Conservation (phyloP, 1,140 invertebrate genomes). For the Steinernema khuongi region DNA sequence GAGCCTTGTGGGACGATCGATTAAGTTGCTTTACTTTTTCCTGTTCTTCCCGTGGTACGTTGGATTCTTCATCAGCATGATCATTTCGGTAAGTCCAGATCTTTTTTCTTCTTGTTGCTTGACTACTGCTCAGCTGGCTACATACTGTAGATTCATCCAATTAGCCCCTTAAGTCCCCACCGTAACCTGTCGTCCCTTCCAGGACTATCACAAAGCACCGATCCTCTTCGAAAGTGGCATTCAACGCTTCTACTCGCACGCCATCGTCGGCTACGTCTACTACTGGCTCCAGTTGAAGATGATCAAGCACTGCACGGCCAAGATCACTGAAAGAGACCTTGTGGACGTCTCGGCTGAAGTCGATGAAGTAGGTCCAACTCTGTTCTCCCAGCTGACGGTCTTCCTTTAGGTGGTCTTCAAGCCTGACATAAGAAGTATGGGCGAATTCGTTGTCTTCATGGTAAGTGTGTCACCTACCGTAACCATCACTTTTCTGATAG, state of each 20-base stretch:
- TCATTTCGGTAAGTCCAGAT: no score
- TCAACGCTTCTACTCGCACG: not conserved
- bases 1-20: no score
- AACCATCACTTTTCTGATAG: not conserved
- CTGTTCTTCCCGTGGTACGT: not conserved
- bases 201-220: no score
- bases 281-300: not conserved
- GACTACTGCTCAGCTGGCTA: not conserved
- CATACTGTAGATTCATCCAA: not conserved
- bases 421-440: not conserved
- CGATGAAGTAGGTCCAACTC: not conserved
- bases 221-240: not conserved
- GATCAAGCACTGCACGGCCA: not conserved
- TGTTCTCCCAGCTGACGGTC: not conserved
- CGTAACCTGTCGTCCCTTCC: no score
- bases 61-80: not conserved
- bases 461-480: not conserved
- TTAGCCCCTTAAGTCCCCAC: no score
- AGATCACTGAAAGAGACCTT: not conserved
- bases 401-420: not conserved
- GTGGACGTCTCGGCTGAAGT: not conserved
- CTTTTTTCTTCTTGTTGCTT: not conserved
- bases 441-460: not conserved
- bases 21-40: not conserved
- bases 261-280: not conserved